phyloP scores from a whole-genome alignment of 2,888 invertebrate genomes.

The Parnassius apollo region DNA sequence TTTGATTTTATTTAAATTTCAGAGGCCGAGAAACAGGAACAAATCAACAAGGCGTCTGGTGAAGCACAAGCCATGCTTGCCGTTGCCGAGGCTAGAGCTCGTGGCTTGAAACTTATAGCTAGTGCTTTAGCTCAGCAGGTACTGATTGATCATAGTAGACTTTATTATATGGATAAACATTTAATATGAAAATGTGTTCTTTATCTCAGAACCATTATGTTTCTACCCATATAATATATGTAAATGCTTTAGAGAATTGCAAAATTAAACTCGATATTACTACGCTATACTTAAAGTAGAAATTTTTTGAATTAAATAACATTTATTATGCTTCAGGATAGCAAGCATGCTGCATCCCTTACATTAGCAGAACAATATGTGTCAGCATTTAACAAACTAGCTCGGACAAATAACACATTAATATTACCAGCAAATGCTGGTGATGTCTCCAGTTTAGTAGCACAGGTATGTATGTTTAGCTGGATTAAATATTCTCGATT shows the following conservation, averaged over 20 bases:
- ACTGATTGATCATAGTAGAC: constrained; percentile 10
- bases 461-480: constrained; percentile 85
- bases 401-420: constrained; percentile 95
- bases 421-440: constrained; percentile 95
- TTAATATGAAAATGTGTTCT: no score
- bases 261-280: no score
- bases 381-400: constrained; percentile 94
- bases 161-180: no score
- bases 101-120: constrained; percentile 89
- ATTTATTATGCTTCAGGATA: constrained; percentile 77
- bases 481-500: no score
- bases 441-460: constrained; percentile 88
- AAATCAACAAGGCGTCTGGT: constrained; percentile 95
- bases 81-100: constrained; percentile 94
- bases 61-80: constrained; percentile 95
- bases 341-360: constrained; percentile 94
- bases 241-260: no score
- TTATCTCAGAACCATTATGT: no score
- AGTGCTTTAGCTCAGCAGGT: constrained; percentile 71
- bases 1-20: constrained; percentile 5
- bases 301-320: no score
- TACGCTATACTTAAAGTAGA: no score
- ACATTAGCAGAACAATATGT: constrained; percentile 98
- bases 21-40: constrained; percentile 97
- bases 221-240: no score